Evolutionary conservation across 2,888 invertebrate genomes (phyloP).

Genomic region (Chymomyza caudatula): DNA sequence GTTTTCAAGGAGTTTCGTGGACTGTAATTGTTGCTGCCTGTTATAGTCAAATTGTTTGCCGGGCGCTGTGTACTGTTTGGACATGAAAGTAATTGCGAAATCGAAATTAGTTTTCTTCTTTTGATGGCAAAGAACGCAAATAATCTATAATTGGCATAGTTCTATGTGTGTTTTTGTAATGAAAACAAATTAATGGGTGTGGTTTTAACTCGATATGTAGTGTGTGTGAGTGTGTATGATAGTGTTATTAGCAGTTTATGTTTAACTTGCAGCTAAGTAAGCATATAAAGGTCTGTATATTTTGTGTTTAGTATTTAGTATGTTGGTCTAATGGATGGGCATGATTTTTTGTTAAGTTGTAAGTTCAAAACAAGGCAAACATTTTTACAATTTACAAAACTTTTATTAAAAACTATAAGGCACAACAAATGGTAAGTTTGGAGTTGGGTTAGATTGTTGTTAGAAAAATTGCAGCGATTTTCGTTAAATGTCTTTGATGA

Average conservation of each 20-base stretch:
- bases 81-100: neutral
- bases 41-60: slow-evolving; percentile 63
- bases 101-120: neutral
- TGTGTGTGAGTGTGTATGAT: neutral
- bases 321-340: neutral
- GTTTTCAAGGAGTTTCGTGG: slow-evolving; percentile 67
- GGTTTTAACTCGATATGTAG: too few relatives aligned
- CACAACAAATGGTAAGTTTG: slow-evolving; percentile 8
- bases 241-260: slow-evolving; percentile 21
- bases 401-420: slow-evolving; percentile 16
- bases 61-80: slow-evolving; percentile 49
- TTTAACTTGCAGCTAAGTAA: slow-evolving; percentile 57
- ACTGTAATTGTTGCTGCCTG: slow-evolving; percentile 55
- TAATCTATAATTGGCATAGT: neutral
- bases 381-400: slow-evolving; percentile 55
- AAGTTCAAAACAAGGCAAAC: slow-evolving; percentile 54
- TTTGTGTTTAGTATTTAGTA: slow-evolving; percentile 19
- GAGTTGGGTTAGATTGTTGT: slow-evolving; percentile 8
- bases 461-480: slow-evolving; percentile 26
- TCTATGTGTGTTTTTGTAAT: slow-evolving; percentile 6
- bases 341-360: neutral
- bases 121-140: neutral
- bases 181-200: slow-evolving; percentile 10
- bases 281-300: slow-evolving; percentile 41
- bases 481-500: neutral